Evolutionary conservation across 1,140 invertebrate species (phyloP).

Genomic region (Atopsyche davidsoni): DNA sequence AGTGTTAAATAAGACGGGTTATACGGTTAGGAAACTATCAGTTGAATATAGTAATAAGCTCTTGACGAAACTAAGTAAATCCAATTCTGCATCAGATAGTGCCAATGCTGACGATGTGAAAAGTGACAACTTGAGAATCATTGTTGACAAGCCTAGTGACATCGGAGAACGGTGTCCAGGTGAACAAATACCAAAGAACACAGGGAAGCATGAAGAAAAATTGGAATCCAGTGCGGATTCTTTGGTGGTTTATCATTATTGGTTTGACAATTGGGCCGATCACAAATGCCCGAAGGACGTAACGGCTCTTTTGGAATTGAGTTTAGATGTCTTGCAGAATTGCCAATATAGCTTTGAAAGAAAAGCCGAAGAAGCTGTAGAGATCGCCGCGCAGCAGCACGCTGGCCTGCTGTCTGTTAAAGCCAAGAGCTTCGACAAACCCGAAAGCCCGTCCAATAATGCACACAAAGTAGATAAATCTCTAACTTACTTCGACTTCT

Average conservation of each 20-base stretch:
- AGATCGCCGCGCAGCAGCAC: not conserved
- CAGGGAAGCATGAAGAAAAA: constrained; percentile 23
- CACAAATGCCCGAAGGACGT: constrained; percentile 56
- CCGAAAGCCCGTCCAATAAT: not conserved
- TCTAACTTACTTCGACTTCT: constrained; percentile 15
- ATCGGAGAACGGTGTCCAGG: too few relatives aligned
- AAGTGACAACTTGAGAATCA: constrained; percentile 17
- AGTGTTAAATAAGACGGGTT: constrained; percentile 55
- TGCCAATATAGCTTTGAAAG: constrained; percentile 17
- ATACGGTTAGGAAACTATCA: constrained; percentile 55
- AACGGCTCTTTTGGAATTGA: constrained; percentile 54
- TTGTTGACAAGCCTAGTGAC: constrained; percentile 15
- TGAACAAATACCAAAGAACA: not conserved
- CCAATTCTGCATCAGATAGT: too few relatives aligned
- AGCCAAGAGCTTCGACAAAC: constrained; percentile 15
- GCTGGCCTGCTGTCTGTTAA: not conserved
- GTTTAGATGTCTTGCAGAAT: constrained; percentile 50
- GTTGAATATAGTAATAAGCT: constrained; percentile 36
- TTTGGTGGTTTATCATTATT: constrained; percentile 55
- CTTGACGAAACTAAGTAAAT: constrained; percentile 23
- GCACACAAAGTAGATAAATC: constrained; percentile 14
- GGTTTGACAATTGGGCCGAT: constrained; percentile 65
- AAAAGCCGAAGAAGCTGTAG: not conserved
- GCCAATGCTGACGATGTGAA: not conserved
- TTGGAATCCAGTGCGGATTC: too few relatives aligned